phyloP scores from a whole-genome alignment of 2,113 vertebrate species.

The Sorex fumeus region DNA sequence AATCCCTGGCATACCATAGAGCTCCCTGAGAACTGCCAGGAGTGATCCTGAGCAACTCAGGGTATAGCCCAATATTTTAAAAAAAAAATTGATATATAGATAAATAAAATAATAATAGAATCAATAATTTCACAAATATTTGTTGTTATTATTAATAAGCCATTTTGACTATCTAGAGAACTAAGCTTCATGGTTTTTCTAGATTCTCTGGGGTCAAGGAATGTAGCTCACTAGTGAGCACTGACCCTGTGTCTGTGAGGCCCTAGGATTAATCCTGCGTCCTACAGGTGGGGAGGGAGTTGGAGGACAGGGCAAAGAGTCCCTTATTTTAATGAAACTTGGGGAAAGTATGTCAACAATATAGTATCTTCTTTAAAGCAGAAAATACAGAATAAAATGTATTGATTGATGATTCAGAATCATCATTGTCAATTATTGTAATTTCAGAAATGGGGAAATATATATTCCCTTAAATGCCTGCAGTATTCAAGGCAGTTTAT shows the following conservation, averaged over 20 bases:
- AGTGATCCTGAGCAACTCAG: no score
- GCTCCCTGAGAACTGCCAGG: no score
- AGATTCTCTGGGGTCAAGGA: no score
- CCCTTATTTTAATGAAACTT: slow-evolving; percentile 6
- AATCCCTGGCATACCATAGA: no score
- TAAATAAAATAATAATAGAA: not conserved
- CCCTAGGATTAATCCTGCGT: no score
- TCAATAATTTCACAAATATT: slow-evolving; percentile 11
- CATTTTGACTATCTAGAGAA: not conserved
- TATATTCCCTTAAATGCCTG: not conserved
- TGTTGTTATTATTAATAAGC: not conserved
- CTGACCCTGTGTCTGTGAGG: not conserved
- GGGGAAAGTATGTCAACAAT: not conserved
- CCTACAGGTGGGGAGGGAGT: no score
- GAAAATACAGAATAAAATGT: not conserved
- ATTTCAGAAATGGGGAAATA: not conserved
- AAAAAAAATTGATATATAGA: not conserved
- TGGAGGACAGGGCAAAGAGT: not conserved
- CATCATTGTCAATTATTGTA: slow-evolving; percentile 3
- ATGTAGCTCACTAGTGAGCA: no score
- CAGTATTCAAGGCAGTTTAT: not conserved
- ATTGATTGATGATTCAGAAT: slow-evolving; percentile 3
- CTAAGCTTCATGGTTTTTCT: not conserved
- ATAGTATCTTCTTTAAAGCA: not conserved
- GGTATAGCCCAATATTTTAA: no score